Conservation (phyloP, 2,888 invertebrate species). For the Nephrotoma appendiculata region DNA sequence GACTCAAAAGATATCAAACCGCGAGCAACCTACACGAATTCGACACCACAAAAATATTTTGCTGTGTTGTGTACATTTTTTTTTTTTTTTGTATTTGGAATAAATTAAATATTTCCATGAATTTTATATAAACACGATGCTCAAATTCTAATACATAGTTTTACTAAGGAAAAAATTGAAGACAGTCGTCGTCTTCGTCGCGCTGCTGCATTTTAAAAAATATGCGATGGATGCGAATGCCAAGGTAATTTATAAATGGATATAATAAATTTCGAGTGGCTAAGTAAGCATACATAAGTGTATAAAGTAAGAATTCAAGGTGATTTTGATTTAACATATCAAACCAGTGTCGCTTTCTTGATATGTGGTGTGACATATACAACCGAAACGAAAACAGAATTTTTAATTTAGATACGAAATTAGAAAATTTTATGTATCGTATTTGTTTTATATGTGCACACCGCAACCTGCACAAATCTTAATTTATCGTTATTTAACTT, state of each 20-base stretch:
- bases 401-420: not conserved
- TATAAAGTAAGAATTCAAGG: not conserved
- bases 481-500: not conserved
- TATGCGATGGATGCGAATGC: not conserved
- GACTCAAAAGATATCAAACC: not conserved
- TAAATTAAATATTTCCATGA: not conserved
- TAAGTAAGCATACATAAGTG: not conserved
- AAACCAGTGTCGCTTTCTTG: not conserved
- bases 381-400: not conserved
- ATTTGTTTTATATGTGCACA: not conserved
- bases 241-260: not conserved
- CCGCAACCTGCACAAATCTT: not conserved
- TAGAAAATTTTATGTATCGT: not conserved
- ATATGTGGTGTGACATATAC: not conserved
- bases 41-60: not conserved
- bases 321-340: not conserved
- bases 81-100: not conserved
- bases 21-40: not conserved
- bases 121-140: not conserved
- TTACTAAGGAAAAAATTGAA: not conserved
- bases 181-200: not conserved
- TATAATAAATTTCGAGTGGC: not conserved
- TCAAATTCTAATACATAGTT: not conserved
- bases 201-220: not conserved
- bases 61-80: not conserved